Base-by-base conservation (phyloP, 2,113 vertebrate genomes). In the Alectura lathami region DNA sequence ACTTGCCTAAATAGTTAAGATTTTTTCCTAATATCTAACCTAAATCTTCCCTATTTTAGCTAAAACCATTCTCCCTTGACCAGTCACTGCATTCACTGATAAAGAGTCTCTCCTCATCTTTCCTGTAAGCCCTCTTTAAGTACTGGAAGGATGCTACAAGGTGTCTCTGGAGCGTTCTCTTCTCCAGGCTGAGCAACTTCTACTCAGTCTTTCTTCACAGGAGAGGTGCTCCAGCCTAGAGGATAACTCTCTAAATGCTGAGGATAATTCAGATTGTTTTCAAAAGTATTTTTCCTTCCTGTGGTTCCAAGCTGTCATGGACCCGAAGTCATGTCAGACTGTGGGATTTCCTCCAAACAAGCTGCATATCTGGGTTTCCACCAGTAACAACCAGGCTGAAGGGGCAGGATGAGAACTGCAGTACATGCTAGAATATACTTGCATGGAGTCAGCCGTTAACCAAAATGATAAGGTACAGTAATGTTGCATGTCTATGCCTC, bases 301-400 rank as follows among this genome's bases (percentile, higher is more conserved):
- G 6, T 21, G 29, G 38, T 7, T 26, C 0, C 0, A 30, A 23
- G 17, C 3, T 89, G 21, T 68, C 8, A 29, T 47, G 17, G 9
- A 11, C 59, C 42, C 36, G 57, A 47, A 23, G 8, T 13, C 4
- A 1, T 11, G 13, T 80, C 36, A 77, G 48, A 11, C 4, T 42
- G 7, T 21, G 38, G 32, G 5, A 12, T 86, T 86, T 62, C 9
- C 50, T 53, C 77, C 59, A 86, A 62, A 83, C 50, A 10, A 62
- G 23, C 21, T 29, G 15, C 17, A 27, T 4, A 26, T 11, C 5
- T 73, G 7, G 2, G 6, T 66, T 57, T 93, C 26, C 27, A 69
- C 43, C 42, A 83, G 21, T 8, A 83, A 17, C 21, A 51, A 4
- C 6, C 32, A 66, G 22, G 67, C 27, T 40, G 80, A 80, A 83